Evolutionary conservation across 1,140 invertebrate species (phyloP).

Genomic region (Nasonia longicornis): DNA sequence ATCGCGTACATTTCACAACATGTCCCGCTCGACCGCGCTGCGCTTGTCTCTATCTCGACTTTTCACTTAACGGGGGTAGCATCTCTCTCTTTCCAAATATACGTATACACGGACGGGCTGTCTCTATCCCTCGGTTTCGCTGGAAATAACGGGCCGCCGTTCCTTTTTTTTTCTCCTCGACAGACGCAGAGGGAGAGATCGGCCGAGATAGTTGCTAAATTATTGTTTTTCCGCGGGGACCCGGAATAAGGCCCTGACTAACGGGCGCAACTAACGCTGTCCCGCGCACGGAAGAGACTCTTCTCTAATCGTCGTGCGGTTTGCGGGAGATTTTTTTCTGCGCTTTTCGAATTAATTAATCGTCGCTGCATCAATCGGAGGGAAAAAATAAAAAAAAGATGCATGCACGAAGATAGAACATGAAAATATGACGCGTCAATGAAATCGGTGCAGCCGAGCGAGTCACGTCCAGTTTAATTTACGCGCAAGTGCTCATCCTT

Average conservation of each 20-base stretch:
- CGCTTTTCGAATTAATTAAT: not conserved
- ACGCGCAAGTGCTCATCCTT: not conserved
- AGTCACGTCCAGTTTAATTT: slow-evolving; percentile 22
- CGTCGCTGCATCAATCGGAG: not conserved
- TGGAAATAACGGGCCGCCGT: slow-evolving; percentile 50
- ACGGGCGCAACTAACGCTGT: slow-evolving; percentile 30
- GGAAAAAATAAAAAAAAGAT: not conserved
- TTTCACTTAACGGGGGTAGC: slow-evolving; percentile 35
- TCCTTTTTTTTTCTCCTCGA: slow-evolving; percentile 17
- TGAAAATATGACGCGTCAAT: not conserved
- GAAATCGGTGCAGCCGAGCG: not conserved
- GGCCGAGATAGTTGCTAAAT: slow-evolving; percentile 58
- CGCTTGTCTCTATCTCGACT: not conserved
- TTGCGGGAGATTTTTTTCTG: not conserved
- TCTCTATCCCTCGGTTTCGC: slow-evolving; percentile 34
- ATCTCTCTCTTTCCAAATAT: slow-evolving; percentile 13
- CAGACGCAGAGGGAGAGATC: slow-evolving; percentile 42
- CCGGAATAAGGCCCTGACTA: slow-evolving; percentile 50
- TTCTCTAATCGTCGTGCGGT: not conserved
- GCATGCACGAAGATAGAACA: not conserved
- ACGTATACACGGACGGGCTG: not conserved
- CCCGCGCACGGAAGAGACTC: slow-evolving; percentile 7
- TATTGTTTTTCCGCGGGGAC: slow-evolving; percentile 55
- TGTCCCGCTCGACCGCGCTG: not conserved
- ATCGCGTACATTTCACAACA: slow-evolving; percentile 33